Evolutionary conservation across 2,113 vertebrate genomes (phyloP).

Genomic region (Cairina moschata): DNA sequence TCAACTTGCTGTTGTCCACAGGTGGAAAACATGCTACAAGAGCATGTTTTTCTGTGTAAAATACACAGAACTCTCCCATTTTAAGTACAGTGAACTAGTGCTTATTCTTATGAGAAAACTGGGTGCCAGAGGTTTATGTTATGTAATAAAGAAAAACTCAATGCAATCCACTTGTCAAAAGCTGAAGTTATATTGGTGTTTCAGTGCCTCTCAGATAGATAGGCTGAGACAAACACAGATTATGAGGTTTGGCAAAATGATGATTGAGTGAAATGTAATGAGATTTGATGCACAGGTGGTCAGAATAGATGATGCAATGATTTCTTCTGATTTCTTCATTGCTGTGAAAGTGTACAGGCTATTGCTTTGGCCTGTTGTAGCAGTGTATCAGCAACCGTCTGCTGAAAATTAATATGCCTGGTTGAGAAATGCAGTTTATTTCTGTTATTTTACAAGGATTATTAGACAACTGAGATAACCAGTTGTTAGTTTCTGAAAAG

Average conservation of each 20-base stretch:
- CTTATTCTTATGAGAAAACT: background rate
- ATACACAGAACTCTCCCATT: background rate
- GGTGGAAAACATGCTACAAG: background rate
- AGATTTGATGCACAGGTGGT: background rate
- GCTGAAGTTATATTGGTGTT: background rate
- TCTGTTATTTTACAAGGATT: background rate
- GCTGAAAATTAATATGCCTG: background rate
- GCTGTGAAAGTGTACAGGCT: background rate
- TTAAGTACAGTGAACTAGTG: background rate
- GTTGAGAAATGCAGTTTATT: background rate
- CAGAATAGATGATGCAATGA: background rate
- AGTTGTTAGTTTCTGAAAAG: background rate
- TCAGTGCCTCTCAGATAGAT: background rate
- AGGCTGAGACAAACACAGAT: background rate
- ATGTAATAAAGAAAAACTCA: background rate
- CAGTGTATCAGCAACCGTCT: background rate
- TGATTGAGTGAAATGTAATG: background rate
- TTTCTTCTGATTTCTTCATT: background rate
- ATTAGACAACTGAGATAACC: background rate
- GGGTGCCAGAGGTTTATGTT: background rate
- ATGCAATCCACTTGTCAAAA: background rate
- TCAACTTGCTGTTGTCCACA: background rate
- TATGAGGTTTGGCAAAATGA: background rate
- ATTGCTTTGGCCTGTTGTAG: background rate
- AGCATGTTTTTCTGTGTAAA: background rate